Evolutionary conservation across 2,888 invertebrate genomes (phyloP).

Genomic region (Lasioglossum pauxillum): DNA sequence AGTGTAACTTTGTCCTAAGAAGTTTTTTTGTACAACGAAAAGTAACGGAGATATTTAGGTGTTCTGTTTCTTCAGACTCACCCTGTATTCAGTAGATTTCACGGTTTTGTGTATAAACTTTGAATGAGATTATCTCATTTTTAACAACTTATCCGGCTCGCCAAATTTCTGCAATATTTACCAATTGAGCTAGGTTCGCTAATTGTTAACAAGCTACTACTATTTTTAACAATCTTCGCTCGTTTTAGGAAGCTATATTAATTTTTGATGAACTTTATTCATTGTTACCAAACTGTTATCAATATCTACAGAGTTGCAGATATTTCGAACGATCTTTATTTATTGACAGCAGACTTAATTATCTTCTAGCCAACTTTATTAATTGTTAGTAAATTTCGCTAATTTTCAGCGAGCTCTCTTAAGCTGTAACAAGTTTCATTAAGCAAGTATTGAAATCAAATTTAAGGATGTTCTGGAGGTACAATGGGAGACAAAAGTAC

Average conservation of each 20-base stretch:
- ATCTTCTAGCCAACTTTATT: background rate
- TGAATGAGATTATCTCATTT: background rate
- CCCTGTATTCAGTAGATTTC: background rate
- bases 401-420: background rate
- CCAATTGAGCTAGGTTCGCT: background rate
- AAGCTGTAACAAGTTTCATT: background rate
- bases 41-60: no score
- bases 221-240: background rate
- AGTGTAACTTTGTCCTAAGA: no score
- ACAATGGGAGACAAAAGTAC: no score
- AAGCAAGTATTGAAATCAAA: no score
- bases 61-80: no score
- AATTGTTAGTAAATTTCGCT: background rate
- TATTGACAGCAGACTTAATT: background rate
- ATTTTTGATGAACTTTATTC: background rate
- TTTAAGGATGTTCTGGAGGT: no score
- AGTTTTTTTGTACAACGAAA: no score
- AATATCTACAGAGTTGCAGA: background rate
- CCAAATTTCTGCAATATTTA: background rate
- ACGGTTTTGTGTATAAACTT: background rate
- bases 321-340: background rate
- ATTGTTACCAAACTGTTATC: background rate
- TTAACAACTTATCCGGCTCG: background rate
- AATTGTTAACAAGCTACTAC: background rate
- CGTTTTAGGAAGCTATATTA: background rate